phyloP scores from a whole-genome alignment of 2,113 vertebrate genomes.

The Lethenteron reissneri region DNA sequence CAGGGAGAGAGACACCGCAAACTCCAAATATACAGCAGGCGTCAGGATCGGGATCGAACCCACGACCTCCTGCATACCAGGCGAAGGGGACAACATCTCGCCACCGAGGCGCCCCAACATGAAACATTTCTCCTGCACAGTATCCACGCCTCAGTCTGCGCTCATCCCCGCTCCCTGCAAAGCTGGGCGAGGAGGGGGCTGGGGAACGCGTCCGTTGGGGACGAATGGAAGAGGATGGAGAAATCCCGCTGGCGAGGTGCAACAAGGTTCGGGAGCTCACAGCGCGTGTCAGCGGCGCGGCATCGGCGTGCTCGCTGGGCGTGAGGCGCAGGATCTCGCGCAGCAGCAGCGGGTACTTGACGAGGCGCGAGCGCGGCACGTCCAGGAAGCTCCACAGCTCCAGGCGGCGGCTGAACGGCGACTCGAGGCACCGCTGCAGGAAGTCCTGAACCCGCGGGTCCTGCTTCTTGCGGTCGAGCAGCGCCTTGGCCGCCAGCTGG shows the following conservation, averaged over 20 bases:
- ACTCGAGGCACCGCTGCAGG: conserved; percentile 82
- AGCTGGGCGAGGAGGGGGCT: neutral
- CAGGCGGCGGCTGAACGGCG: conserved; percentile 84
- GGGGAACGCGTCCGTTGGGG: neutral
- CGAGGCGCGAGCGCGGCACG: conserved; percentile 71
- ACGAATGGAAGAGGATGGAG: neutral
- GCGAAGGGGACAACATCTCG: no score
- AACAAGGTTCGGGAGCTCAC: conserved; percentile 14
- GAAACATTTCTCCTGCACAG: no score
- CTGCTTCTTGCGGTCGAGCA: conserved; percentile 88
- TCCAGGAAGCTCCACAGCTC: conserved; percentile 97
- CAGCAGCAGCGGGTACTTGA: conserved; percentile 77
- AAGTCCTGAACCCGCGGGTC: conserved; percentile 82
- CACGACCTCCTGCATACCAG: no score
- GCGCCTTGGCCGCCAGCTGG: conserved; percentile 78
- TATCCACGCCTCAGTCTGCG: neutral
- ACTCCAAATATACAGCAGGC: no score
- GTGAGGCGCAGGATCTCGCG: conserved; percentile 77
- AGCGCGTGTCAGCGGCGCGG: conserved; percentile 50
- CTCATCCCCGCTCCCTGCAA: neutral
- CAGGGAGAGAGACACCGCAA: no score
- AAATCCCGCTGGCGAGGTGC: neutral
- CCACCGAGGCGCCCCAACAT: no score
- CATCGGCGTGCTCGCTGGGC: conserved; percentile 48
- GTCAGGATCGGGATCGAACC: no score